Evolutionary conservation across 2,888 invertebrate genomes (phyloP), one percentile per base, ranked within the genome.

Genomic region (Chydorus sphaericus): DNA sequence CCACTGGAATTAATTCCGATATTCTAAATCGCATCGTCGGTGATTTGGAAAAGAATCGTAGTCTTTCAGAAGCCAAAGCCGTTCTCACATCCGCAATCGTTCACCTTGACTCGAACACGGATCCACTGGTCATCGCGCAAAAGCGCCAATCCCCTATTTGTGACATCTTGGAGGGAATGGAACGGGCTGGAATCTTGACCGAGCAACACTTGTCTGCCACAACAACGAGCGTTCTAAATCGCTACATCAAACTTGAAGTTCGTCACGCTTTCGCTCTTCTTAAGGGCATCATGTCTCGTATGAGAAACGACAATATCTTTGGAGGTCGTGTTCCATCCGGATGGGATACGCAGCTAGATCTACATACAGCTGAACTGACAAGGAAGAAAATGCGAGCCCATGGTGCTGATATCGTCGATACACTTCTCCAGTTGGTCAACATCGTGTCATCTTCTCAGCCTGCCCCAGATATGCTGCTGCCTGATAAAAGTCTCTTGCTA

Each of bases 271-370:
- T 49, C n/a, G 49, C 4, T 26, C 28, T 49, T 16, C n/a, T 49
- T 14, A 49, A 49, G 16, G n/a, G 26, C 28, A 7, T 49, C 28
- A 4, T 11, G n/a, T n/a, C 28, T 20, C 49, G 49, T 10, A 49
- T 49, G 49, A 20, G 28, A 28, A 29, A 29, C n/a, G 49, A 26
- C 49, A 29, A 49, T 23, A 39, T 39, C 39, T 39, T 39, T n/a
- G 39, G 39, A 18, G 49, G 49, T n/a, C 20, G 49, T n/a, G 49
- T 49, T 16, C 49, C 49, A 6, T 3, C 23, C 26, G 49, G 28
- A 3, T 49, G 49, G 49, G 28, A 20, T 20, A 49, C 49, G 23
- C 23, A 2, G 49, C 29, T 49, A 14, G 11, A 23, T 2, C 11
- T n/a, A 49, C 3, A 10, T 29, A 16, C 28, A 14, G 49, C 28